These are phyloP conservation scores for Melipona quadrifasciata DNA, from an alignment of 1,140 invertebrate species.

Conservation along the genomic window DNA sequence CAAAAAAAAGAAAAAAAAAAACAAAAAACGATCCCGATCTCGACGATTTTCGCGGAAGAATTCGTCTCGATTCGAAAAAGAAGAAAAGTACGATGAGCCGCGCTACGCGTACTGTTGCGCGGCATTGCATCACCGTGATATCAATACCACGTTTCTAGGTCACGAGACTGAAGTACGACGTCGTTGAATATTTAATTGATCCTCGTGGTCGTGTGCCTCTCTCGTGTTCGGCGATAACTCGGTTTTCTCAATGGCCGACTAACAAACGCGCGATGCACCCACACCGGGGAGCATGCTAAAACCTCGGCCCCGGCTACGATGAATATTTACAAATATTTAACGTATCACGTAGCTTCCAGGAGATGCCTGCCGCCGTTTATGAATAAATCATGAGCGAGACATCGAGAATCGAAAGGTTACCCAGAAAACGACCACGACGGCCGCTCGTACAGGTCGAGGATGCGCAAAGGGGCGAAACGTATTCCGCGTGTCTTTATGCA, in stretches of 20 bases:
- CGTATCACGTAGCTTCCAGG: constrained; percentile 33
- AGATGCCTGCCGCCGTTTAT: neutral
- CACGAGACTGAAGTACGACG: constrained; percentile 24
- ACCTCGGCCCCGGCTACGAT: neutral
- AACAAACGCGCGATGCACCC: constrained; percentile 25
- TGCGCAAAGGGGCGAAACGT: neutral
- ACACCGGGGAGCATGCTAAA: neutral
- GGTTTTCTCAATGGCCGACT: constrained; percentile 18
- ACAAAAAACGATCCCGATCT: constrained; percentile 13
- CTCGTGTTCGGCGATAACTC: constrained; percentile 33
- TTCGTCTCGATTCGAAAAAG: neutral
- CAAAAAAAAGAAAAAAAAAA: constrained; percentile 50
- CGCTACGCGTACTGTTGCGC: neutral
- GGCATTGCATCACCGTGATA: neutral
- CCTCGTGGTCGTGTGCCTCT: constrained; percentile 14
- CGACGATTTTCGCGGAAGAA: neutral
- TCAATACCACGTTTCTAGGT: constrained; percentile 35
- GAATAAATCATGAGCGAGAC: constrained; percentile 38
- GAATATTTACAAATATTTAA: constrained; percentile 52
- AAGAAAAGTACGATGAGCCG: neutral
- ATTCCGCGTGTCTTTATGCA: constrained; percentile 9
- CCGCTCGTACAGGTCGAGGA: neutral
- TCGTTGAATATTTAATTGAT: constrained; percentile 51
- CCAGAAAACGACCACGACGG: neutral
- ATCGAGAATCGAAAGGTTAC: constrained; percentile 20